Base-by-base conservation (phyloP, 2,888 invertebrate genomes). In the Hypolimnas misippus region DNA sequence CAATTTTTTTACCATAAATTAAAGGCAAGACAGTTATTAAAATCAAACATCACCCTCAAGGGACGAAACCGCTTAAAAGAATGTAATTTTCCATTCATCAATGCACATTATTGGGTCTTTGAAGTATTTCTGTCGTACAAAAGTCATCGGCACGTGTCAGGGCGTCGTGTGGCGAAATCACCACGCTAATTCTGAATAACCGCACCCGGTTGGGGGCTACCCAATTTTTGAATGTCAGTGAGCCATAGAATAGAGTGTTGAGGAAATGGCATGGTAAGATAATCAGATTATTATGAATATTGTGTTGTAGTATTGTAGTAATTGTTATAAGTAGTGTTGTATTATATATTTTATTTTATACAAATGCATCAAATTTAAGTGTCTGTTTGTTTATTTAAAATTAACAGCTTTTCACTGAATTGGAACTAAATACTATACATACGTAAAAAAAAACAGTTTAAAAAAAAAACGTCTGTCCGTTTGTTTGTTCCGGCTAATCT, bases 181-280 rank as follows among this genome's bases (percentile, higher is more conserved):
- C 68, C 66, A 66, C 71, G 74, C 75, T 77, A 76, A 77, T 77
- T 76, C 73, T 69, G 70, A 67, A 67, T 66, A 71, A 75, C 73
- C 76, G 57, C 73, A 66, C 62, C 46, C 63, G 53, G 69, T 66
- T 62, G 66, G 62, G 65, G 69, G 67, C 65, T 64, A 61, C 57
- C 40, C 53, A 55, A 49, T 53, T 62, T 38, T 35, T 63, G 66
- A 58, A 59, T 53, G 46, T 35, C 60, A 62, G 50, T 51, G 25
- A 54, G 59, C 54, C 35, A 31, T 53, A 59, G 59, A 53, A 58
- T 14, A 31, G n/a, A 19, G n/a, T 46, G 17, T 42, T 8, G 51
- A 53, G 55, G 6, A 49, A 25, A 14, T 29, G 25, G n/a, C n/a
- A 14, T 21, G 5, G 19, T n/a, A n/a, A n/a, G n/a, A n/a, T n/a